phyloP scores from a whole-genome alignment of 2,797 vertebrate genomes.

The Falco naumanni region DNA sequence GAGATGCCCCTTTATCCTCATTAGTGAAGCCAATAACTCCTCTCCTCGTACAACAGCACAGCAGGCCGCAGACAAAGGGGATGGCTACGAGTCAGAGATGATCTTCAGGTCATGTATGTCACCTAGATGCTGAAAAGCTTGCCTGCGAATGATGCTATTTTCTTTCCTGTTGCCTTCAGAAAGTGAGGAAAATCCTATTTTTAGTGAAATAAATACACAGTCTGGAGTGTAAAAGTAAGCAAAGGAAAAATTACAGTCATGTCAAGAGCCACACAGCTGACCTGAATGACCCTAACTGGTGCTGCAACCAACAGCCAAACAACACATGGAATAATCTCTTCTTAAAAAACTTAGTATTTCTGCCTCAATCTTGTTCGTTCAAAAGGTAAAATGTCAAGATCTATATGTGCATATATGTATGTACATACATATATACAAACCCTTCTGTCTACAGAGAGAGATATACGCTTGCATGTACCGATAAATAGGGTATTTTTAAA shows the following conservation, averaged over 20 bases:
- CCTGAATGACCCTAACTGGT: background rate
- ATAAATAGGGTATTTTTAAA: background rate
- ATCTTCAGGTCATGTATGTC: background rate
- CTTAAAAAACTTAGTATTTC: background rate
- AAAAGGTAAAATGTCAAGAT: background rate
- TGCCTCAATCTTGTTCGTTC: background rate
- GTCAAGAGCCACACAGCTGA: background rate
- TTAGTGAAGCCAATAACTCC: background rate
- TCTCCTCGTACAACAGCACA: background rate
- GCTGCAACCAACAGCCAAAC: background rate
- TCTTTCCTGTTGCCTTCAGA: background rate
- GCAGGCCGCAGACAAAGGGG: background rate
- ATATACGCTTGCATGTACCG: rapidly evolving
- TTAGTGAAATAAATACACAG: background rate
- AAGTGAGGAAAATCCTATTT: background rate
- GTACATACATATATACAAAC: background rate
- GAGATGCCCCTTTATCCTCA: background rate
- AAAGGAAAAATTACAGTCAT: conserved; percentile 14
- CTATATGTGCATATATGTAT: background rate
- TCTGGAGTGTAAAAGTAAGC: background rate
- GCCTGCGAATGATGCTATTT: background rate
- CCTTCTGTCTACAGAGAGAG: background rate
- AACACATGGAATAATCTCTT: background rate
- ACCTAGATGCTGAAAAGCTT: background rate
- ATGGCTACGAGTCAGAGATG: background rate